A percentile compares a stretch with the other conserved stretches of the same genome.
Conservation (phyloP, 2,888 invertebrate genomes). For the Eurytoma californica region DNA sequence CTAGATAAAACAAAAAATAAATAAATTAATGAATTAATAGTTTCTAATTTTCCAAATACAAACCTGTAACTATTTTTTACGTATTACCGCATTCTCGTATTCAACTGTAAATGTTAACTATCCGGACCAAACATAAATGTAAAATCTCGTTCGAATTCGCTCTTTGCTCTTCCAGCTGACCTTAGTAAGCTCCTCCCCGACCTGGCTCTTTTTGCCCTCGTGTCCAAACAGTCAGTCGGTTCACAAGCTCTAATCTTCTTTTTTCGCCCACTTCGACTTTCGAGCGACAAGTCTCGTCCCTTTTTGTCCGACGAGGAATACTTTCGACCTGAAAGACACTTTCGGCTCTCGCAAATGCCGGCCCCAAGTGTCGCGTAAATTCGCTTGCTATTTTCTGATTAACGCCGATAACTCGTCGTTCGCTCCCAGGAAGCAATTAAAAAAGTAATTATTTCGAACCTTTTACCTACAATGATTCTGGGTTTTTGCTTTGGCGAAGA, state of each 20-base stretch:
- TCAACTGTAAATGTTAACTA: too few relatives aligned
- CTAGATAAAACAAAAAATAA: too few relatives aligned
- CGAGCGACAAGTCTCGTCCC: neutral
- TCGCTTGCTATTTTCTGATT: slow-evolving; percentile 15
- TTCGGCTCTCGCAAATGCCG: neutral
- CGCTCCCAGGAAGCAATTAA: slow-evolving; percentile 27
- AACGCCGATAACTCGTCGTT: neutral
- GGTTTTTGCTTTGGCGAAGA: neutral
- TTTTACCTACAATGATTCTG: neutral
- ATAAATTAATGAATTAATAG: too few relatives aligned
- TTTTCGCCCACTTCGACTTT: neutral
- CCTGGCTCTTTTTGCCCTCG: slow-evolving; percentile 1
- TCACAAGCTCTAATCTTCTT: slow-evolving; percentile 4
- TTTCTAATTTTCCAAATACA: too few relatives aligned
- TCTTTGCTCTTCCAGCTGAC: neutral
- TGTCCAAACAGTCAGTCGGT: neutral
- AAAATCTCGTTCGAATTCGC: slow-evolving; percentile 7
- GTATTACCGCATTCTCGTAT: too few relatives aligned
- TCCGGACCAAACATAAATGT: slow-evolving; percentile 17
- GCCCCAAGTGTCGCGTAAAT: slow-evolving; percentile 1
- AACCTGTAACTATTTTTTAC: too few relatives aligned
- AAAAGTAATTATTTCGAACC: slow-evolving; percentile 21
- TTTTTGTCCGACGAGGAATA: slow-evolving; percentile 6
- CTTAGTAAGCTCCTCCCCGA: neutral
- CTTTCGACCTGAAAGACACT: neutral